Evolutionary conservation across 1,140 invertebrate species (phyloP).

Genomic region (Oreohelix idahoensis): DNA sequence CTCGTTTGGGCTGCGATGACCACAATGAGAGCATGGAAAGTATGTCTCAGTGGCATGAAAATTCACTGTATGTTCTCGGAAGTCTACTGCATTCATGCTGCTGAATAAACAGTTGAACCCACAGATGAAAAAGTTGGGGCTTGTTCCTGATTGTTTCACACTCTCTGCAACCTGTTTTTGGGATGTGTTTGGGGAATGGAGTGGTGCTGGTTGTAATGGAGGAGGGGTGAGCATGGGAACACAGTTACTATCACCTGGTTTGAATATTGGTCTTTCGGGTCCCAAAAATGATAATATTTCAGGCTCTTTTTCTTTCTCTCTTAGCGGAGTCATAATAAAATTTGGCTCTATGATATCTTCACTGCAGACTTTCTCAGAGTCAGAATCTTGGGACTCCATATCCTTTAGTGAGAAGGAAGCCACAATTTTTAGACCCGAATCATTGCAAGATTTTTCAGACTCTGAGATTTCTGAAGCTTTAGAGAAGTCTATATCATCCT

Average conservation of each 20-base stretch:
- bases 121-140: conserved; percentile 56
- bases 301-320: conserved; percentile 6
- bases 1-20: conserved; percentile 51
- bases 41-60: conserved; percentile 46
- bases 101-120: conserved; percentile 60
- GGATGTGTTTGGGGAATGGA: background rate
- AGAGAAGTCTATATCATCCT: too few species aligned
- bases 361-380: background rate
- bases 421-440: conserved; percentile 44
- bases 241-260: background rate
- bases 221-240: background rate
- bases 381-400: background rate
- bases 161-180: background rate
- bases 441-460: background rate
- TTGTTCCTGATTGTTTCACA: conserved; percentile 8
- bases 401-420: conserved; percentile 47
- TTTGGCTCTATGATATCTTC: background rate
- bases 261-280: conserved; percentile 30
- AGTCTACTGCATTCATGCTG: conserved; percentile 50
- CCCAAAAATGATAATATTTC: conserved; percentile 34
- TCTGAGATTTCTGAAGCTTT: background rate
- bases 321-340: conserved; percentile 11
- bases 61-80: conserved; percentile 52
- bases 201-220: conserved; percentile 1
- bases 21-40: conserved; percentile 60